Evolutionary conservation across 1,140 invertebrate genomes (phyloP), one percentile per base, ranked within the genome.

Genomic region (Chrysomallon squamiferum): DNA sequence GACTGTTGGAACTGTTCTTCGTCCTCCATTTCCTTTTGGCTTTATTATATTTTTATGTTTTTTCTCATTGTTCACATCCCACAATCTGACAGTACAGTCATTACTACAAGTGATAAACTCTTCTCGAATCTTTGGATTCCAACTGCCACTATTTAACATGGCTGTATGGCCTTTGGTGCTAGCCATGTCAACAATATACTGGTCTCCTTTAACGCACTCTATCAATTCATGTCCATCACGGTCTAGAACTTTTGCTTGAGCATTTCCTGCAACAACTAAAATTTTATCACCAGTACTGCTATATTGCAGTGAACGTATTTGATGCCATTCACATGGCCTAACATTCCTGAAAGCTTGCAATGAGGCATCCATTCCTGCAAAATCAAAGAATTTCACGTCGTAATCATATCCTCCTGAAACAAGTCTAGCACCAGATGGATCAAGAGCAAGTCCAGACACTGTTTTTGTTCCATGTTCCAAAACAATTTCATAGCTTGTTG

Each of bases 361-460:
- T 0, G 92, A 90, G 0, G 92, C 89, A 84, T 99, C 96, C 95
- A 99, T 98, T 9, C 96, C 96, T 63, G 94, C 93, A 88, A 99
- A 99, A 86, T 99, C 97, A 95, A 95, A 99, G 71, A 99, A 93
- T 64, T 92, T 92, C 0, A 99, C 92, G 73, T 98, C 95, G 86
- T 98, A 99, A 80, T 99, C 96, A 29, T 95, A 90, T 6, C 88
- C 86, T 11, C 97, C 96, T n/a, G 93, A 93, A 0, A 95, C 94
- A 15, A 99, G 85, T 30, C 97, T 87, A 20, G 95, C 93, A 20
- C 97, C 97, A 30, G 95, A 93, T 0, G 95, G 93, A 87, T 99
- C 97, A 1, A 95, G 89, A 13, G 92, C 91, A 3, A 99, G 82
- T 0, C 95, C 95, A 1, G 94, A 91, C 0, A 89, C 91, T 3